Conservation (phyloP, 2,113 vertebrate species). For the Poeciliopsis occidentalis region DNA sequence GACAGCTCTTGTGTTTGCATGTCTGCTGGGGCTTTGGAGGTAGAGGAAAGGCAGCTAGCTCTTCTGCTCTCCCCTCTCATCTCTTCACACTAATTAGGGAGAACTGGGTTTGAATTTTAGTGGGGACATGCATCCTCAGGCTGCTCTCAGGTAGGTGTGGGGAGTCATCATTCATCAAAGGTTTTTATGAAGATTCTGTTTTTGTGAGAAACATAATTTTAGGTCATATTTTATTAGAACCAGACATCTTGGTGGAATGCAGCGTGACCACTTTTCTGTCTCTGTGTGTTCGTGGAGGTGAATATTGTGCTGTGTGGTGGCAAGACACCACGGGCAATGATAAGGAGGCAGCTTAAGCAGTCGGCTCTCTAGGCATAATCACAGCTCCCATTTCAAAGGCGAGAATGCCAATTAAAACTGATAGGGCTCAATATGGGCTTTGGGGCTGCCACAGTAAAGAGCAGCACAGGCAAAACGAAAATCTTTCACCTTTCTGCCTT, state of each 20-base stretch:
- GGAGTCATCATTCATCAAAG: slow-evolving; percentile 40
- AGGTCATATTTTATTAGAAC: slow-evolving; percentile 32
- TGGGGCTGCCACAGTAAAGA: slow-evolving; percentile 61
- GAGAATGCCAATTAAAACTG: slow-evolving; percentile 79
- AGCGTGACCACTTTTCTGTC: slow-evolving; percentile 1
- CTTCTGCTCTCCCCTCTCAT: slow-evolving; percentile 64
- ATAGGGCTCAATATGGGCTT: slow-evolving; percentile 77
- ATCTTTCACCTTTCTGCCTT: slow-evolving; percentile 50
- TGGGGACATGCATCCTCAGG: slow-evolving; percentile 41
- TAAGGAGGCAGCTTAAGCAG: slow-evolving; percentile 71
- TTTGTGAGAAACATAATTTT: slow-evolving; percentile 37
- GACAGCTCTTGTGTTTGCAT: slow-evolving; percentile 60
- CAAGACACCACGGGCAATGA: slow-evolving; percentile 60
- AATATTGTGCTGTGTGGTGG: slow-evolving; percentile 32
- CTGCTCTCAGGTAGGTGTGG: slow-evolving; percentile 30
- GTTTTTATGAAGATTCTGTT: slow-evolving; percentile 26
- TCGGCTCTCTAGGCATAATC: slow-evolving; percentile 70
- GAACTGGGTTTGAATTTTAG: slow-evolving; percentile 54
- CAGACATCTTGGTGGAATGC: slow-evolving; percentile 9
- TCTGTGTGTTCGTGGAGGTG: slow-evolving; percentile 23
- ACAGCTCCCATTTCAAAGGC: slow-evolving; percentile 76
- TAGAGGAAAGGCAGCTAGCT: slow-evolving; percentile 57
- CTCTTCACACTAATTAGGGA: slow-evolving; percentile 72
- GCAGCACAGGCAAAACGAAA: slow-evolving; percentile 66
- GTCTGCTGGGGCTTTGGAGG: slow-evolving; percentile 64